Conservation (phyloP, 2,113 vertebrate genomes). For the Heterotilapia buettikoferi region DNA sequence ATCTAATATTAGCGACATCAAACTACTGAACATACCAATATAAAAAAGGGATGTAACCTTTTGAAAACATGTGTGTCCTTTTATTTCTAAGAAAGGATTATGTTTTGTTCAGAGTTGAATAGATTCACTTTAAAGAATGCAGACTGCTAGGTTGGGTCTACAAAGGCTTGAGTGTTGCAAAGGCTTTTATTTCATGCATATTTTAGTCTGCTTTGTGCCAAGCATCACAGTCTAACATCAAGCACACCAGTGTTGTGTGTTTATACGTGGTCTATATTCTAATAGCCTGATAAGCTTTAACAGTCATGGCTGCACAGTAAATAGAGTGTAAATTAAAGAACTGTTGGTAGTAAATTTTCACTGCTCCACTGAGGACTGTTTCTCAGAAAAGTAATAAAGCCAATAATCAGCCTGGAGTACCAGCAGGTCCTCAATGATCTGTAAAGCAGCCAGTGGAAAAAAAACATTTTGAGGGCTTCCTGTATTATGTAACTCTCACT, state of each 20-base stretch:
- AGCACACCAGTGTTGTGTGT: not conserved
- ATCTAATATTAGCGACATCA: not conserved
- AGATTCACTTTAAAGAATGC: not conserved
- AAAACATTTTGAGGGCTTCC: not conserved
- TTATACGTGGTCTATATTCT: not conserved
- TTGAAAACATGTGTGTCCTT: not conserved
- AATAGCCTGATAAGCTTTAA: not conserved
- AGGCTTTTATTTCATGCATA: not conserved
- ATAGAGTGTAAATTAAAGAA: not conserved
- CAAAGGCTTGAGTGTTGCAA: not conserved
- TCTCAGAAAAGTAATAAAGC: constrained; percentile 20
- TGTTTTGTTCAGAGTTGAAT: not conserved
- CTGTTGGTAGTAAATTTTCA: not conserved
- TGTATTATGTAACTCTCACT: not conserved
- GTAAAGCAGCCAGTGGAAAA: constrained; percentile 29
- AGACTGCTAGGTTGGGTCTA: not conserved
- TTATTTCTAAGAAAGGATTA: not conserved
- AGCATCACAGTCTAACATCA: not conserved
- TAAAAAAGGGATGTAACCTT: not conserved
- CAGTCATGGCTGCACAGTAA: not conserved
- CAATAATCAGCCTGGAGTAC: not conserved
- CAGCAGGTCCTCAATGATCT: not conserved
- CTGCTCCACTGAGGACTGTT: not conserved
- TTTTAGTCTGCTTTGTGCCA: not conserved
- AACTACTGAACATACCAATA: not conserved